These are phyloP conservation scores for Sinocyclocheilus grahami DNA, from an alignment of 2,113 vertebrate species.

Conservation along the genomic window DNA sequence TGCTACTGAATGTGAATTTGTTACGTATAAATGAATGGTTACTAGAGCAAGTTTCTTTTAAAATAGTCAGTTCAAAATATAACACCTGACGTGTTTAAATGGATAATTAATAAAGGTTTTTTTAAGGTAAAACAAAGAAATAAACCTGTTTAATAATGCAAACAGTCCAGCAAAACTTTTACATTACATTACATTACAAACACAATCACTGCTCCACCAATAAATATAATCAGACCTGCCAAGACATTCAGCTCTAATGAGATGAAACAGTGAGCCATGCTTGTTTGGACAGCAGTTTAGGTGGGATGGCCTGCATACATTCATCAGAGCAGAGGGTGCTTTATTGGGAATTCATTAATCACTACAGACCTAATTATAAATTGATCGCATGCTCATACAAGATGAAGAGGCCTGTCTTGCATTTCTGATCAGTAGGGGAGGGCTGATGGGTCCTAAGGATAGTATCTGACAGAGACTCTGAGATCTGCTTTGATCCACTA, in stretches of 20 bases:
- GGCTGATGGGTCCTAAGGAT: not conserved
- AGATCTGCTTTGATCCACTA: constrained; percentile 21
- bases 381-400: constrained; percentile 57
- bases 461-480: not conserved
- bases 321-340: constrained; percentile 54
- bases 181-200: not conserved
- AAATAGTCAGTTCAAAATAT: not conserved
- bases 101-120: not conserved
- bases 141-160: not conserved
- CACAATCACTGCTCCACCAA: not conserved
- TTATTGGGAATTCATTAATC: constrained; percentile 59
- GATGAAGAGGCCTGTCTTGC: constrained; percentile 57
- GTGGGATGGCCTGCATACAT: constrained; percentile 57
- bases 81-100: not conserved
- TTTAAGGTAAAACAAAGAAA: not conserved
- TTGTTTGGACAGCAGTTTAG: constrained; percentile 56
- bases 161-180: not conserved
- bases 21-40: not conserved
- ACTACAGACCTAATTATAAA: constrained; percentile 57
- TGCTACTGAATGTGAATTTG: not conserved
- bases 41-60: not conserved
- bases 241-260: constrained; percentile 49
- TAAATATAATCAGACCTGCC: constrained; percentile 9
- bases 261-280: constrained; percentile 49
- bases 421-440: constrained; percentile 50